These are phyloP conservation scores for Cirrhinus molitorella DNA, from an alignment of 2,797 vertebrate species.

Conservation along the genomic window DNA sequence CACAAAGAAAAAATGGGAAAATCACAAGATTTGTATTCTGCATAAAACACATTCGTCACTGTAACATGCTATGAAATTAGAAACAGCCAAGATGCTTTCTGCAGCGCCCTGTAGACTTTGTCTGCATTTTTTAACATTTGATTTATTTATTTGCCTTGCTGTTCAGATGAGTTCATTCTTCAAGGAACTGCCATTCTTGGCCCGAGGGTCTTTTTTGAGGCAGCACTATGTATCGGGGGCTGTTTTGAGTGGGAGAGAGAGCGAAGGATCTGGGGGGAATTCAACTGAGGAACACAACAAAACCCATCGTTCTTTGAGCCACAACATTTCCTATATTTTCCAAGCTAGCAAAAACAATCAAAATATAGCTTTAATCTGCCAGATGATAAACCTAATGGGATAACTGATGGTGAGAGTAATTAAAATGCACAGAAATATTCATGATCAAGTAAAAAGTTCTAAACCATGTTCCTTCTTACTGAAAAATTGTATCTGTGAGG, in stretches of 20 bases:
- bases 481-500: too few species aligned
- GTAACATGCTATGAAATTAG: slow-evolving; percentile 42
- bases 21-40: slow-evolving; percentile 17
- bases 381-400: background rate
- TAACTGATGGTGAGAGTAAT: slow-evolving; percentile 16
- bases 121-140: slow-evolving; percentile 63
- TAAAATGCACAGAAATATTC: background rate
- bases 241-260: slow-evolving; percentile 52
- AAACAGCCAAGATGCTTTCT: slow-evolving; percentile 9
- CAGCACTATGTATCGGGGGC: slow-evolving; percentile 60
- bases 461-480: too few species aligned
- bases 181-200: slow-evolving; percentile 63
- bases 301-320: slow-evolving; percentile 26
- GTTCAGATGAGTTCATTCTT: slow-evolving; percentile 65
- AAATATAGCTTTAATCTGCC: slow-evolving; percentile 3
- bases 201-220: slow-evolving; percentile 63
- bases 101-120: slow-evolving; percentile 21
- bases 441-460: background rate
- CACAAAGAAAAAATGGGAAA: background rate
- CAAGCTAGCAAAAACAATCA: slow-evolving; percentile 24
- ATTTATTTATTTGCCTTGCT: slow-evolving; percentile 74
- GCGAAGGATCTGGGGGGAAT: slow-evolving; percentile 35
- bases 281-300: slow-evolving; percentile 32
- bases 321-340: slow-evolving; percentile 17
- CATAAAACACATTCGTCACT: slow-evolving; percentile 4